These are phyloP conservation scores for Mesaphorura yosii DNA, from an alignment of 1,140 invertebrate species.

Conservation along the genomic window DNA sequence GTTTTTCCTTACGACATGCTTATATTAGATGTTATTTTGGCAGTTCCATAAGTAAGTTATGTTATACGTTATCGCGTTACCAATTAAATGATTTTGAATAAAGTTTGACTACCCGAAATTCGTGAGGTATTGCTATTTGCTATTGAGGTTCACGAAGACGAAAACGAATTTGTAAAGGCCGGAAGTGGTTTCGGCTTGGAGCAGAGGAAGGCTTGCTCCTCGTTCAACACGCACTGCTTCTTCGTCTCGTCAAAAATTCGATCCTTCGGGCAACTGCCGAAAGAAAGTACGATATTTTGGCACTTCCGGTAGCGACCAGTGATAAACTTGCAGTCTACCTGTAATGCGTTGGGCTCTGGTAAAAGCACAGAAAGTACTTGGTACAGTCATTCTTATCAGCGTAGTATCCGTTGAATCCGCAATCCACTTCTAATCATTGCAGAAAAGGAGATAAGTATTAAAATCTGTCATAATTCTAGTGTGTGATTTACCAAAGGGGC, in stretches of 20 bases:
- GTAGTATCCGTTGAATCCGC: constrained; percentile 14
- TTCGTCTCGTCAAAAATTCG: neutral
- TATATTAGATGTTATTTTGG: neutral
- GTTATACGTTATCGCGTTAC: neutral
- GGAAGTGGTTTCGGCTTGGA: neutral
- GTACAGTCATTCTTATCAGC: constrained; percentile 27
- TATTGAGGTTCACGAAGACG: neutral
- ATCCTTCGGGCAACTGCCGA: neutral
- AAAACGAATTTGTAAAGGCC: neutral
- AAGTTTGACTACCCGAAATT: neutral
- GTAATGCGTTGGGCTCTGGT: constrained; percentile 18
- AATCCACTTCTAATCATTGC: constrained; percentile 18
- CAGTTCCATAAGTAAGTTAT: neutral
- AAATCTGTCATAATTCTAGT: neutral
- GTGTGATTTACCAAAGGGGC: constrained; percentile 15
- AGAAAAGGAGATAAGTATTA: neutral
- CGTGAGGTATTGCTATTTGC: neutral
- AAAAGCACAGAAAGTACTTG: constrained; percentile 27
- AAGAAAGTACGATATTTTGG: no score
- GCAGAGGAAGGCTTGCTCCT: neutral
- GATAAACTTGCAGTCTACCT: no score
- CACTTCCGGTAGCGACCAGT: no score
- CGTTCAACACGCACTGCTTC: neutral
- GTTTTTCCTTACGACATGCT: neutral
- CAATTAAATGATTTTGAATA: neutral